These are phyloP conservation scores for Pseudomyrmex gracilis DNA, from an alignment of 1,140 invertebrate species.

Conservation along the genomic window DNA sequence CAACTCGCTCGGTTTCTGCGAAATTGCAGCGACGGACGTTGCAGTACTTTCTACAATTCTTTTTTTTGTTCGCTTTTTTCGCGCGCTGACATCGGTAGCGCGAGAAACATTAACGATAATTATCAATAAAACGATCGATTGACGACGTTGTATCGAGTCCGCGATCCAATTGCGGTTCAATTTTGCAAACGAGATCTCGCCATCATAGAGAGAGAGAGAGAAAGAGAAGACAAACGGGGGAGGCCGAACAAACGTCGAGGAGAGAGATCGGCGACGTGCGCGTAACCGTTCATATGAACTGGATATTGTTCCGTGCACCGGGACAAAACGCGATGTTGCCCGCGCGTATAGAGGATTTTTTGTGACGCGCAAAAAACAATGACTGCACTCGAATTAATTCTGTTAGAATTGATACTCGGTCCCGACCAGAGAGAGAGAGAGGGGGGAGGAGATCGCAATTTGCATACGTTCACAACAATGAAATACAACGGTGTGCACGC, in stretches of 20 bases:
- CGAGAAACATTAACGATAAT: slow-evolving; percentile 35
- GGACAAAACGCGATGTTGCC: slow-evolving; percentile 67
- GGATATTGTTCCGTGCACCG: slow-evolving; percentile 68
- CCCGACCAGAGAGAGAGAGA: slow-evolving; percentile 33
- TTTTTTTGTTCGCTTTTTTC: slow-evolving; percentile 23
- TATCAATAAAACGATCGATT: slow-evolving; percentile 43
- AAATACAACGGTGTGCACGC: slow-evolving; percentile 69
- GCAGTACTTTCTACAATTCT: slow-evolving; percentile 47
- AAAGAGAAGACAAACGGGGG: slow-evolving; percentile 16
- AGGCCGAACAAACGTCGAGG: not conserved
- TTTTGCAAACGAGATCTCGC: slow-evolving; percentile 61
- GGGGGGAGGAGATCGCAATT: slow-evolving; percentile 72
- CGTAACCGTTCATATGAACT: slow-evolving; percentile 54
- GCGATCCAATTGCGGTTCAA: slow-evolving; percentile 60
- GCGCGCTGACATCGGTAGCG: slow-evolving; percentile 27
- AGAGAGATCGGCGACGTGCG: slow-evolving; percentile 24
- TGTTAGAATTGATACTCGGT: slow-evolving; percentile 78
- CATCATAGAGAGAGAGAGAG: not conserved
- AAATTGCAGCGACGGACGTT: slow-evolving; percentile 33
- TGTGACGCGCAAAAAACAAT: slow-evolving; percentile 78
- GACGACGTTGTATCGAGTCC: slow-evolving; percentile 21
- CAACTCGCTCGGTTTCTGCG: slow-evolving; percentile 22
- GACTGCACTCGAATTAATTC: slow-evolving; percentile 78
- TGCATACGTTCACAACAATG: slow-evolving; percentile 79
- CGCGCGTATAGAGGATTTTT: slow-evolving; percentile 65